Base-by-base conservation (phyloP, 2,113 vertebrate genomes). In the Pogonocichla stellata region DNA sequence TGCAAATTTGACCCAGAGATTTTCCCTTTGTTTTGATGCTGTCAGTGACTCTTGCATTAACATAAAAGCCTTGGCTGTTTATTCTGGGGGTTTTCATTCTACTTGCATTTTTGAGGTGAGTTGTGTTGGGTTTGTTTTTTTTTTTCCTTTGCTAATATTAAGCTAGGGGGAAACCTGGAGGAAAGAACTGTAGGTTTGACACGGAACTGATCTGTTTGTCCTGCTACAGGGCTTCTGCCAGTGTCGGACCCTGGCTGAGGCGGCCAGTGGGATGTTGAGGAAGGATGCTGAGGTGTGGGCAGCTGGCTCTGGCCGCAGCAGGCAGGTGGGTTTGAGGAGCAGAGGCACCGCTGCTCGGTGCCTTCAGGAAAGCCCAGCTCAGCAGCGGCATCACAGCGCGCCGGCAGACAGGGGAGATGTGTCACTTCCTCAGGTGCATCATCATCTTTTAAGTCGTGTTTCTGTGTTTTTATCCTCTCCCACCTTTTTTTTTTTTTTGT, bases 11-110 rank as follows among this genome's bases (percentile, higher is more conserved):
- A 90, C 79, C 86, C 79, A 86, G 60, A 70, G 88, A 88, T 86
- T 86, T 93, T 74, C 57, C 69, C 51, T 92, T 96, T 97, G 94
- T 96, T 95, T 91, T 96, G 88, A 83, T 94, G 92, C 81, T 95
- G 91, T 87, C 89, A 88, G 47, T 10, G 12, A 74, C 85, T 83
- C 60, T 64, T 29, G 5, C 19, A 73, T 90, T 95, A 95, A 86
- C 87, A 93, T 96, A 94, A 96, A 94, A 88, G 82, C 51, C 47
- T 66, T 48, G 75, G 34, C 64, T 94, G 4, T 86, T 91, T 88
- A 93, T 50, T 69, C 24, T 28, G 75, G 64, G 42, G 8, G 28
- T 79, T 91, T 94, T 96, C 47, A 75, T 83, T 93, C 54, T 86
- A 75, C 86, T 96, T 77, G 88, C 82, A 58, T 94, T 88, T 96